Evolutionary conservation across 2,888 invertebrate genomes (phyloP).

Genomic region (Ectemnius lituratus): DNA sequence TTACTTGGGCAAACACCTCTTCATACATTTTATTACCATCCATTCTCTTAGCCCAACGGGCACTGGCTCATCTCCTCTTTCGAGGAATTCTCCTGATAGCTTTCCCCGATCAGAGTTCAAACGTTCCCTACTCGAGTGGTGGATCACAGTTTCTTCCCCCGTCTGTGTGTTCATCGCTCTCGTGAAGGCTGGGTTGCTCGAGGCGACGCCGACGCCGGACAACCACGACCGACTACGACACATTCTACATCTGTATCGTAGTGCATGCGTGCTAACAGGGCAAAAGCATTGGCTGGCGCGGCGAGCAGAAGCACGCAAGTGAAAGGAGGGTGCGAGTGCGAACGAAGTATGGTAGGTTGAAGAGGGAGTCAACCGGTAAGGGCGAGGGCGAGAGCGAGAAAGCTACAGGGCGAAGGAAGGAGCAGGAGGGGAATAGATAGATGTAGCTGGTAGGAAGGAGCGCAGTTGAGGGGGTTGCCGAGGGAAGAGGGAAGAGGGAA

Average conservation of each 20-base stretch:
- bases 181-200: background rate
- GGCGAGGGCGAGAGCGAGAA: too few relatives aligned
- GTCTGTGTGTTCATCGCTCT: too few relatives aligned
- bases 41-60: background rate
- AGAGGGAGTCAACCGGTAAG: background rate
- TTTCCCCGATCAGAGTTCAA: background rate
- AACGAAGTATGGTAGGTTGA: background rate
- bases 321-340: background rate
- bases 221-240: background rate
- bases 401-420: constrained; percentile 1
- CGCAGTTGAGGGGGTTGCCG: constrained; percentile 35
- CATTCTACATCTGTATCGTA: background rate
- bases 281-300: background rate
- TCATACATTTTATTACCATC: background rate
- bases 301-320: background rate
- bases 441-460: constrained; percentile 29
- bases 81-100: background rate
- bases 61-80: too few relatives aligned
- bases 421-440: constrained; percentile 1
- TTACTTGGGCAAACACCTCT: background rate
- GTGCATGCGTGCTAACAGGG: background rate
- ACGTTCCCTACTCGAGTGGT: too few relatives aligned
- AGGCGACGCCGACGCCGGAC: background rate
- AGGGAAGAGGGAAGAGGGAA: constrained; percentile 21
- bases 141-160: too few relatives aligned